phyloP scores from a whole-genome alignment of 23 tunicate genomes.

The Corella eumyota region DNA sequence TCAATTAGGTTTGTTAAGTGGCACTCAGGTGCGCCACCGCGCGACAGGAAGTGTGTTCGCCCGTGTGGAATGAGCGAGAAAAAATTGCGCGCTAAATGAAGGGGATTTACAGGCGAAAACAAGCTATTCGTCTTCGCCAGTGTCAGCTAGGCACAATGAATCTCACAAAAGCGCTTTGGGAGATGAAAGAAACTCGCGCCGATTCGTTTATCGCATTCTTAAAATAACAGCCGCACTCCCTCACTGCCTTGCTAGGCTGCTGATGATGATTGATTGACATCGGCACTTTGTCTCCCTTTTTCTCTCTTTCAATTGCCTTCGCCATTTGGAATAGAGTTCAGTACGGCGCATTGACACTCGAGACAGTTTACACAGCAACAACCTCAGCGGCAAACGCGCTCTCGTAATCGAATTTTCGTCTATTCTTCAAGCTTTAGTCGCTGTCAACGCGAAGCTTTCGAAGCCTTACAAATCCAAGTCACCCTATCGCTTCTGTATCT shows the following conservation, averaged over 20 bases:
- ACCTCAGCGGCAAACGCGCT: slow-evolving; percentile 5
- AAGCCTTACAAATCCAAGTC: too few species aligned
- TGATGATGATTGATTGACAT: slow-evolving; percentile 60
- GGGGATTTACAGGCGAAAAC: slow-evolving; percentile 9
- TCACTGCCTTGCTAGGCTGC: slow-evolving; percentile 1
- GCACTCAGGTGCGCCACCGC: slow-evolving; percentile 4
- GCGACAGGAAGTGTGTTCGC: slow-evolving; percentile 4
- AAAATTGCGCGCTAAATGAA: neutral
- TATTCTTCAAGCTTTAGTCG: too few species aligned
- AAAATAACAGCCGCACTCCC: slow-evolving; percentile 40
- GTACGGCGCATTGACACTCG: slow-evolving; percentile 31
- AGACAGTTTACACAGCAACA: slow-evolving; percentile 64
- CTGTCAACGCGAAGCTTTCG: too few species aligned
- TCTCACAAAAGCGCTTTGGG: slow-evolving; percentile 2
- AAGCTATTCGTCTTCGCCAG: slow-evolving; percentile 6
- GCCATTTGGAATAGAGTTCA: slow-evolving; percentile 9
- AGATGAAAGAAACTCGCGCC: slow-evolving; percentile 9
- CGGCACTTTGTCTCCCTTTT: slow-evolving; percentile 15
- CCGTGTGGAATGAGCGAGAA: neutral
- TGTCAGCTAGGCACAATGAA: slow-evolving; percentile 5
- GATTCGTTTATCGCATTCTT: slow-evolving; percentile 31
- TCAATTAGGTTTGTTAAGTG: too few species aligned
- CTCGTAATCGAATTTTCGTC: slow-evolving; percentile 38
- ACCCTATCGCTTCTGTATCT: too few species aligned
- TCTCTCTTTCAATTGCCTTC: slow-evolving; percentile 12